A percentile compares a stretch with the other conserved stretches of the same genome.
These are phyloP conservation scores for Otis tarda DNA, from an alignment of 2,113 vertebrate genomes.

Conservation along the genomic window DNA sequence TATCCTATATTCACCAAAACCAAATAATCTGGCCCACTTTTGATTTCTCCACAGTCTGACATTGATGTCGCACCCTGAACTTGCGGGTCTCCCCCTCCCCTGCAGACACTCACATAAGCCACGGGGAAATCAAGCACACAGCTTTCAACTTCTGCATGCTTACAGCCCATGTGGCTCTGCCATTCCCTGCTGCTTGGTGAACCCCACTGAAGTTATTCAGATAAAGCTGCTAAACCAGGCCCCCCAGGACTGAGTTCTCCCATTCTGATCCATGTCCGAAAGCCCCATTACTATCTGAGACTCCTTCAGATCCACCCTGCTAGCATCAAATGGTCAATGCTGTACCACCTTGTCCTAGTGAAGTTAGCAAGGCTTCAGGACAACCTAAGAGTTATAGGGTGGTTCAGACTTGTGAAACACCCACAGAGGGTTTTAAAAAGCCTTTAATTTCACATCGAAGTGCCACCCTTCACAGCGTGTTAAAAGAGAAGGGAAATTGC, in stretches of 20 bases:
- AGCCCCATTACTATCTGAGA: not conserved
- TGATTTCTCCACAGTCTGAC: not conserved
- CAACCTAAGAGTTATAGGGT: not conserved
- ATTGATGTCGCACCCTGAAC: not conserved
- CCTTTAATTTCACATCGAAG: not conserved
- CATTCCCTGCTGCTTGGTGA: not conserved
- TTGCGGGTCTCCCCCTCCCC: not conserved
- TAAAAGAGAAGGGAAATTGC: not conserved
- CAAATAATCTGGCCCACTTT: not conserved
- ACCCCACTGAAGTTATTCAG: not conserved
- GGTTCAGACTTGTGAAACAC: not conserved
- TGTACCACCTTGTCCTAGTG: not conserved
- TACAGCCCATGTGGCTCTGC: not conserved
- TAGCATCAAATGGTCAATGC: not conserved
- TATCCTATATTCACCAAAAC: not conserved
- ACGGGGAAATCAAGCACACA: not conserved
- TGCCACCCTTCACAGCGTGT: not conserved
- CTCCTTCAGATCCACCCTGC: not conserved
- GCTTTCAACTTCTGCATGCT: conserved; percentile 1
- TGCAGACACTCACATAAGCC: not conserved
- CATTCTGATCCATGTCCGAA: not conserved
- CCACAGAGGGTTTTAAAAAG: not conserved
- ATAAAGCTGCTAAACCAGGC: not conserved
- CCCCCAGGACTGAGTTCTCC: not conserved
- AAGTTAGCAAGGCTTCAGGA: not conserved